Evolutionary conservation across 1,140 invertebrate genomes (phyloP).

Genomic region (Camponotus vicinus): DNA sequence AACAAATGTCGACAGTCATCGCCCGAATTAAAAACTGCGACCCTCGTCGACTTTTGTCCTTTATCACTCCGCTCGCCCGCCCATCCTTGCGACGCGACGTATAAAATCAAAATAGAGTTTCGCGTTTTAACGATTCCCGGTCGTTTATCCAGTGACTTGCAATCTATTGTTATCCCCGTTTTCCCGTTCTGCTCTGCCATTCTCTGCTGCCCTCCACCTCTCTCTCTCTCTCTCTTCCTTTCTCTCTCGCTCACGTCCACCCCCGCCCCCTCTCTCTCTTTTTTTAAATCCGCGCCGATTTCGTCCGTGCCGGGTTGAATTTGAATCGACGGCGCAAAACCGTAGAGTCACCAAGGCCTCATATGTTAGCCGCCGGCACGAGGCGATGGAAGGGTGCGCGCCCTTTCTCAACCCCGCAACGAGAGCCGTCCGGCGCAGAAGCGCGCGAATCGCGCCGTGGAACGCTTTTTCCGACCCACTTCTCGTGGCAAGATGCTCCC

Average conservation of each 20-base stretch:
- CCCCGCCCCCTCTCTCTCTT: slow-evolving; percentile 47
- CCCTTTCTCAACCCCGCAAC: slow-evolving; percentile 56
- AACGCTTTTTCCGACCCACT: slow-evolving; percentile 70
- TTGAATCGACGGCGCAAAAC: slow-evolving; percentile 83
- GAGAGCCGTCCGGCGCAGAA: slow-evolving; percentile 62
- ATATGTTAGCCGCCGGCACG: slow-evolving; percentile 84
- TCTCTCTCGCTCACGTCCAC: slow-evolving; percentile 7
- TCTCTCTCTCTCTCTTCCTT: slow-evolving; percentile 50
- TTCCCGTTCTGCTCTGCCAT: slow-evolving; percentile 64
- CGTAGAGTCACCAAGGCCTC: slow-evolving; percentile 84
- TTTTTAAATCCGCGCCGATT: slow-evolving; percentile 78
- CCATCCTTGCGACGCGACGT: slow-evolving; percentile 51
- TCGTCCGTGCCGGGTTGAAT: slow-evolving; percentile 79
- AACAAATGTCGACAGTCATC: slow-evolving; percentile 68
- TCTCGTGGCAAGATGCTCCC: slow-evolving; percentile 66
- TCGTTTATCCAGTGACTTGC: slow-evolving; percentile 87
- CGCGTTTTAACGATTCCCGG: slow-evolving; percentile 85
- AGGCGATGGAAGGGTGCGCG: slow-evolving; percentile 71
- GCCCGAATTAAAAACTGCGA: slow-evolving; percentile 67
- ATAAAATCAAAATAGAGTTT: slow-evolving; percentile 83
- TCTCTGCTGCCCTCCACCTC: slow-evolving; percentile 48
- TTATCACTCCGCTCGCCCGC: slow-evolving; percentile 58
- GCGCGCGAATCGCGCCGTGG: slow-evolving; percentile 51
- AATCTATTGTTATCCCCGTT: slow-evolving; percentile 82
- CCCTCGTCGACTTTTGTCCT: slow-evolving; percentile 60